phyloP scores from a whole-genome alignment of 1,140 invertebrate species.

The Nomia melanderi region DNA sequence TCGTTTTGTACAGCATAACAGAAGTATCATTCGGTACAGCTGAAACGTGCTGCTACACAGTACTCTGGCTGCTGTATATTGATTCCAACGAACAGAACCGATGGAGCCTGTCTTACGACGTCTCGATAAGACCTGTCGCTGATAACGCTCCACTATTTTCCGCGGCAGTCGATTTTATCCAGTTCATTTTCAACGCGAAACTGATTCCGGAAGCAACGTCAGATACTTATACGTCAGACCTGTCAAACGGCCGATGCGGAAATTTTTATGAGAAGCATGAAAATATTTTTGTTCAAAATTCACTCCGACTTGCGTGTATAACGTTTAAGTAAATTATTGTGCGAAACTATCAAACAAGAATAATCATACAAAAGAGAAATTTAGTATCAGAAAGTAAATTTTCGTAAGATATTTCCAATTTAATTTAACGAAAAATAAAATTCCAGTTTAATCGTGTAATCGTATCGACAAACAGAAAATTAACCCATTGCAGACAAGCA shows the following conservation, averaged over 20 bases:
- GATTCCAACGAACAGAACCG: slow-evolving; percentile 32
- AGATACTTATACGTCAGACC: not conserved
- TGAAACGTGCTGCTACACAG: not conserved
- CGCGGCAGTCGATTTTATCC: not conserved
- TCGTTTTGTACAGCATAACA: not conserved
- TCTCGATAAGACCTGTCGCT: slow-evolving; percentile 38
- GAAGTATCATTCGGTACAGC: not conserved
- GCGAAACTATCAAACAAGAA: too few species aligned
- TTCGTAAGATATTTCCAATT: too few species aligned
- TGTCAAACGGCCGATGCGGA: not conserved
- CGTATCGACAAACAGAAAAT: too few species aligned
- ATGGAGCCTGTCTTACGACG: slow-evolving; percentile 35
- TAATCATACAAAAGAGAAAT: too few species aligned
- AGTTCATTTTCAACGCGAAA: slow-evolving; percentile 2
- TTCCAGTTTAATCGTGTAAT: too few species aligned
- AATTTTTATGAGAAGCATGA: too few species aligned
- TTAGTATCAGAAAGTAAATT: too few species aligned
- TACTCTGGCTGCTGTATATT: slow-evolving; percentile 27
- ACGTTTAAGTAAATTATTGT: too few species aligned
- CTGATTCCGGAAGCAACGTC: not conserved
- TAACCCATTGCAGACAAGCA: too few species aligned
- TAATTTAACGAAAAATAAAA: too few species aligned
- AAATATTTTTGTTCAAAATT: too few species aligned
- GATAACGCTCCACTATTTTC: slow-evolving; percentile 20
- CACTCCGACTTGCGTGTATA: too few species aligned